Conservation (phyloP, 2,888 invertebrate species). For the Parthenolecanium corni region DNA sequence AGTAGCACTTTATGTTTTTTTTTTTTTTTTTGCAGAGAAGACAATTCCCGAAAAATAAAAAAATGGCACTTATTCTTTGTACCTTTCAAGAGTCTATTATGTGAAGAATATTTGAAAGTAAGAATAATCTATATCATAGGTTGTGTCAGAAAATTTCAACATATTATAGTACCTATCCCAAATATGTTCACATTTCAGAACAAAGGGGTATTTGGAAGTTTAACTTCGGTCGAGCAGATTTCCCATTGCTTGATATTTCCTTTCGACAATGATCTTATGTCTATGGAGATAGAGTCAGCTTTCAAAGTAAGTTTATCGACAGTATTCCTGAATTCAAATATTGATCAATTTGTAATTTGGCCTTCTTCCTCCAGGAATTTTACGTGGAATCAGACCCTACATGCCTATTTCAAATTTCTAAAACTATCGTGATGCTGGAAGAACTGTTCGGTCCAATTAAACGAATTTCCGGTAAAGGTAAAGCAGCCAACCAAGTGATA, state of each 20-base stretch:
- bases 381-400: slow-evolving; percentile 81
- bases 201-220: slow-evolving; percentile 62
- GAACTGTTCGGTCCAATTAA: slow-evolving; percentile 80
- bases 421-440: slow-evolving; percentile 74
- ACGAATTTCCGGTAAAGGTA: slow-evolving; percentile 78
- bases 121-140: background rate
- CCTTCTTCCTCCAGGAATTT: slow-evolving; percentile 50
- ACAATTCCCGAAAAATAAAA: background rate
- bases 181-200: slow-evolving; percentile 46
- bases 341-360: background rate
- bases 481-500: slow-evolving; percentile 77
- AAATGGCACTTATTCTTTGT: slow-evolving; percentile 71
- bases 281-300: slow-evolving; percentile 74
- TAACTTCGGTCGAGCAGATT: slow-evolving; percentile 71
- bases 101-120: slow-evolving; percentile 66
- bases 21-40: slow-evolving; percentile 5
- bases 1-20: background rate
- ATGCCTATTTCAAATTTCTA: slow-evolving; percentile 73
- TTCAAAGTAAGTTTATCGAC: slow-evolving; percentile 45
- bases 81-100: slow-evolving; percentile 73
- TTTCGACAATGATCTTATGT: slow-evolving; percentile 81
- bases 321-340: background rate
- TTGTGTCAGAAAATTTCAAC: background rate
- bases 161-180: slow-evolving; percentile 1
- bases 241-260: slow-evolving; percentile 72